A percentile compares a stretch with the other conserved stretches of the same genome.
Conservation (phyloP, 2,113 vertebrate genomes). For the Dasyornis broadbenti region DNA sequence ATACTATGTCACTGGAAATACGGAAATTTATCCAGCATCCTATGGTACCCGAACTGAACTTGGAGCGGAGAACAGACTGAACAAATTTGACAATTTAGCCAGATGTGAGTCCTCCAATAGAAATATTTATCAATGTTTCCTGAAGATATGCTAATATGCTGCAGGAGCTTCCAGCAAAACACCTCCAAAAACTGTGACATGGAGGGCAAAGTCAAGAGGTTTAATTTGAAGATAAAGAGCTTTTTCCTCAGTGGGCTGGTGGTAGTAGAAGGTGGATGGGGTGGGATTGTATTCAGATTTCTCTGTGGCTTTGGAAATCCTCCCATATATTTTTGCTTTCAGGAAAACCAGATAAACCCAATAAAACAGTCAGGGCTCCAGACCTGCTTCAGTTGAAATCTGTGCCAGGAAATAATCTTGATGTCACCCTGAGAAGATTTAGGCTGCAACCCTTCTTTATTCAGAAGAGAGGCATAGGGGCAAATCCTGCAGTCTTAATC, state of each 20-base stretch:
- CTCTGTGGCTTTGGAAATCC: not conserved
- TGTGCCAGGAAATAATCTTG: not conserved
- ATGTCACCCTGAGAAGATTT: not conserved
- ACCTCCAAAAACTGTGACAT: not conserved
- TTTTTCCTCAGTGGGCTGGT: not conserved
- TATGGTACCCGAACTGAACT: not conserved
- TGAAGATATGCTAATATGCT: not conserved
- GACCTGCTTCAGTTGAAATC: not conserved
- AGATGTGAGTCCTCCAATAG: not conserved
- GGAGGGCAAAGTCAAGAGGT: not conserved
- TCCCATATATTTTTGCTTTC: not conserved
- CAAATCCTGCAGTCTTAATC: not conserved
- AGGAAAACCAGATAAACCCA: not conserved
- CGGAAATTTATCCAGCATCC: not conserved
- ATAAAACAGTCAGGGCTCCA: not conserved
- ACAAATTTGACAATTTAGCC: not conserved
- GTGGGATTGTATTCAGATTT: not conserved
- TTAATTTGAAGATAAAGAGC: not conserved
- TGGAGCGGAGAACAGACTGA: not conserved
- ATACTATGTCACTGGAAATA: constrained; percentile 47
- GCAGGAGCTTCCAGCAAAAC: not conserved
- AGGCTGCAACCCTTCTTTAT: not conserved
- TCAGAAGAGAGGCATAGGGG: not conserved
- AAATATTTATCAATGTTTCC: not conserved
- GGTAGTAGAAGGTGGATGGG: not conserved